These are phyloP conservation scores for Anolis carolinensis DNA, from an alignment of 2,113 vertebrate species.

Conservation along the genomic window DNA sequence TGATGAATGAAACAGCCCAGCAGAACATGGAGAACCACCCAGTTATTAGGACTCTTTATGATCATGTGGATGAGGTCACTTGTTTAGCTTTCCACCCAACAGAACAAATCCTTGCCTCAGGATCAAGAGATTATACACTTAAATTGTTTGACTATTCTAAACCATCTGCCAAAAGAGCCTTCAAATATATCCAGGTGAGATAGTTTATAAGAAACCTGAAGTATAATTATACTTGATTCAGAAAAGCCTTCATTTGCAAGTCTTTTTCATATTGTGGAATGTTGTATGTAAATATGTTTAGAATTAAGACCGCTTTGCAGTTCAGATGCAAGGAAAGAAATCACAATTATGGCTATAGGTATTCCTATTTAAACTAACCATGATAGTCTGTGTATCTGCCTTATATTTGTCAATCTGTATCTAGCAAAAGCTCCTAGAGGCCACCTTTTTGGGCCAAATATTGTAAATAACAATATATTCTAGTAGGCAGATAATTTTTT, in stretches of 20 bases:
- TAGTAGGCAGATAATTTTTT: neutral
- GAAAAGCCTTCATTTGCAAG: neutral
- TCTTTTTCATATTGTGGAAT: neutral
- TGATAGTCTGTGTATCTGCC: neutral
- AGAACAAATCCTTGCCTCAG: slow-evolving; percentile 96
- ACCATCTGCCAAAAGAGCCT: slow-evolving; percentile 97
- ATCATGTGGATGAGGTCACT: slow-evolving; percentile 97
- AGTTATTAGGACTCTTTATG: slow-evolving; percentile 94
- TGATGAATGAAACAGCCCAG: slow-evolving; percentile 99
- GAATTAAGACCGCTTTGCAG: neutral
- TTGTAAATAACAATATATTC: too few species aligned
- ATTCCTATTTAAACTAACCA: neutral
- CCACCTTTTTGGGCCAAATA: too few species aligned
- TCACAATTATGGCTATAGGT: neutral
- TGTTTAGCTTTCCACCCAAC: slow-evolving; percentile 96
- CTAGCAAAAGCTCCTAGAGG: too few species aligned
- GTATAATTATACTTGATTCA: neutral
- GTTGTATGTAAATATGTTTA: neutral
- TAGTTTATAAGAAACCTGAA: neutral
- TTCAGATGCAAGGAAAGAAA: neutral
- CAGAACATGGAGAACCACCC: slow-evolving; percentile 99
- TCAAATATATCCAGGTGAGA: slow-evolving; percentile 97
- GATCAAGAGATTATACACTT: slow-evolving; percentile 95
- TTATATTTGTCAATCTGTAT: too few species aligned
- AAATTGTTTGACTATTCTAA: slow-evolving; percentile 99